phyloP scores from a whole-genome alignment of 2,888 invertebrate species.

The Cerceris ruficornis region DNA sequence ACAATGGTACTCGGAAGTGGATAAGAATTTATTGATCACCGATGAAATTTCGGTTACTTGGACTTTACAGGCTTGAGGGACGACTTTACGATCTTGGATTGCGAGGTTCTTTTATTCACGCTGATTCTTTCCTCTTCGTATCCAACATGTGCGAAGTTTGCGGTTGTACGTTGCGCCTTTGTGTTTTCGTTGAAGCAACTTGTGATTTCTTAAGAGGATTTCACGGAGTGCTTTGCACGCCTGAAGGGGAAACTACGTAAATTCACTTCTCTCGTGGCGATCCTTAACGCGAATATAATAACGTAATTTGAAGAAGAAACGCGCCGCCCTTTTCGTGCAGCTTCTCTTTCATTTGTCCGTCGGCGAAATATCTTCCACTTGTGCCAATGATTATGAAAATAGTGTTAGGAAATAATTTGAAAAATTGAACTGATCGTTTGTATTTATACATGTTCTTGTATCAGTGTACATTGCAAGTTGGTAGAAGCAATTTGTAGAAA shows the following conservation, averaged over 20 bases:
- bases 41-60: background rate
- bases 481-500: too few relatives aligned
- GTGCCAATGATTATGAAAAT: too few relatives aligned
- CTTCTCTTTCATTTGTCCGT: too few relatives aligned
- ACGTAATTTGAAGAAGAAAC: constrained; percentile 1
- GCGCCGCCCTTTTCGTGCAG: too few relatives aligned
- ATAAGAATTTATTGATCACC: background rate
- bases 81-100: background rate
- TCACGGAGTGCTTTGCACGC: constrained; percentile 8
- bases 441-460: too few relatives aligned
- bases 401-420: too few relatives aligned
- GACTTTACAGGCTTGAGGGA: background rate
- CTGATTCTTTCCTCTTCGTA: background rate
- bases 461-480: too few relatives aligned
- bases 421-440: too few relatives aligned
- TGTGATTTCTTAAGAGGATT: constrained; percentile 45
- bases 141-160: background rate
- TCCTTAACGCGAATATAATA: constrained; percentile 11
- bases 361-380: too few relatives aligned
- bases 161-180: background rate
- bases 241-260: constrained; percentile 27
- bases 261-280: constrained; percentile 17
- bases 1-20: background rate
- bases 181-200: constrained; percentile 23
- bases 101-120: background rate